A percentile compares a stretch with the other conserved stretches of the same genome.
These are phyloP conservation scores for Chionomys nivalis DNA, from an alignment of 2,113 vertebrate species.

Conservation along the genomic window DNA sequence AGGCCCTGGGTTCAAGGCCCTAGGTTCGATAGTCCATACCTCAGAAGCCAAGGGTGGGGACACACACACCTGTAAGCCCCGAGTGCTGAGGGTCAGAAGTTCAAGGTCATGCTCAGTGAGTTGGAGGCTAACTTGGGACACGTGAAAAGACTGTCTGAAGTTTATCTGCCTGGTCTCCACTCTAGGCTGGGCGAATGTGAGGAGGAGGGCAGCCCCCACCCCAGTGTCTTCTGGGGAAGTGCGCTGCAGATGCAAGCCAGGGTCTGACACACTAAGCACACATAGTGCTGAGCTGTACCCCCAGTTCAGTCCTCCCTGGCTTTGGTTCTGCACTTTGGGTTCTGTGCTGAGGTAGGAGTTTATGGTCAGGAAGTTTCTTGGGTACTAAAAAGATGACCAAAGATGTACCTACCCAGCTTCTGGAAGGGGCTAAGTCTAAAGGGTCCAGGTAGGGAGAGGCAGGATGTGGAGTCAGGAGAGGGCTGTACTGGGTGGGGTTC, in stretches of 20 bases:
- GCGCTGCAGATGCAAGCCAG: background rate
- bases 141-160: background rate
- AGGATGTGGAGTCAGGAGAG: background rate
- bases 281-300: background rate
- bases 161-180: background rate
- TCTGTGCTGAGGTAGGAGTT: background rate
- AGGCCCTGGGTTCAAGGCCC: background rate
- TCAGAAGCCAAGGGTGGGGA: background rate
- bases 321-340: background rate
- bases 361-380: background rate
- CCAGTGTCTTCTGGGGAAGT: background rate
- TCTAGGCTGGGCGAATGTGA: background rate
- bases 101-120: background rate
- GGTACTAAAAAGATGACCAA: background rate
- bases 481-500: background rate
- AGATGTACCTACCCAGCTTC: background rate
- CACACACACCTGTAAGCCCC: background rate
- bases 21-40: too few relatives aligned
- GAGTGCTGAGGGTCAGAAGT: background rate
- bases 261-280: background rate
- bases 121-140: background rate
- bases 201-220: background rate
- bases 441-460: background rate
- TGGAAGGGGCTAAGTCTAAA: background rate
- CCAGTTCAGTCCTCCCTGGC: background rate